phyloP scores from a whole-genome alignment of 2,797 vertebrate genomes.

The Gymnoscopelus microlampas region DNA sequence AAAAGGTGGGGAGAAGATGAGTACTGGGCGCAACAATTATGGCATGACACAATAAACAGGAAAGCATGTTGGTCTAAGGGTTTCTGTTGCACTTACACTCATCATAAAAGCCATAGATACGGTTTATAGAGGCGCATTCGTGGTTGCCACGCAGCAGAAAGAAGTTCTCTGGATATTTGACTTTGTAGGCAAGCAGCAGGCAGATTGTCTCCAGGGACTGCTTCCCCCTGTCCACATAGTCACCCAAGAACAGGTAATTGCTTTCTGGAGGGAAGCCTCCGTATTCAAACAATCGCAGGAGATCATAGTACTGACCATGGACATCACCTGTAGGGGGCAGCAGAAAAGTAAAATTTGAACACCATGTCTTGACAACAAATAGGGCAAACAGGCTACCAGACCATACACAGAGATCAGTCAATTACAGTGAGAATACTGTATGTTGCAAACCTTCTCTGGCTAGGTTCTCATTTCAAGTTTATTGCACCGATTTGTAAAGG shows the following conservation, averaged over 20 bases:
- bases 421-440: constrained; percentile 20
- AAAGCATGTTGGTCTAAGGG: background rate
- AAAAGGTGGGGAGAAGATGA: background rate
- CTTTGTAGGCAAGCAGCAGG: constrained; percentile 85
- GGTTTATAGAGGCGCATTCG: constrained; percentile 86
- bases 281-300: constrained; percentile 86
- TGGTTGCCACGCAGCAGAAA: constrained; percentile 86
- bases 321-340: constrained; percentile 81
- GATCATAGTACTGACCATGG: constrained; percentile 87
- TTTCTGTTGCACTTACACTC: constrained; percentile 76
- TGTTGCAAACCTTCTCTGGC: background rate
- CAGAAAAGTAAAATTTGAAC: constrained; percentile 30
- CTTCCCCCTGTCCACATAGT: constrained; percentile 86
- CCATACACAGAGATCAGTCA: background rate
- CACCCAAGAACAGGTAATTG: constrained; percentile 86
- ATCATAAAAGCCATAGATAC: constrained; percentile 88
- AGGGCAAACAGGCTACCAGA: background rate
- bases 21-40: too few species aligned
- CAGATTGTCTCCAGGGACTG: constrained; percentile 88
- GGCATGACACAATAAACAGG: background rate
- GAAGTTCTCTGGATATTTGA: constrained; percentile 88
- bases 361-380: background rate
- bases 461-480: background rate
- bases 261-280: constrained; percentile 87
- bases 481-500: background rate